Conservation (phyloP, 2,888 invertebrate species). For the Meliscaeva auricollis region DNA sequence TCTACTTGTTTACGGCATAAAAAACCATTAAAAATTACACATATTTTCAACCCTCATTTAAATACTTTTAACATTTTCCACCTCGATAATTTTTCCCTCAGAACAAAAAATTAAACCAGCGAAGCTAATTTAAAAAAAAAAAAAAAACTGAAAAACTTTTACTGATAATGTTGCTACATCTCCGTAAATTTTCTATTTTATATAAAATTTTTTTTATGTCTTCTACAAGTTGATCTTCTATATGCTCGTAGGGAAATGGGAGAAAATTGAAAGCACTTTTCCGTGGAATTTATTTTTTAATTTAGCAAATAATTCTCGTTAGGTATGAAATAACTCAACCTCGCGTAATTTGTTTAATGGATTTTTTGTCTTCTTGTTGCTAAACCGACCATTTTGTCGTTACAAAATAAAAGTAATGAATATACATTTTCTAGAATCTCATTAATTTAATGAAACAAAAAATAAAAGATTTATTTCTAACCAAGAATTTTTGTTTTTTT, state of each 20-base stretch:
- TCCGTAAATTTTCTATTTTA: constrained; percentile 2
- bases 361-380: constrained; percentile 6
- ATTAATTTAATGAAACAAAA: constrained; percentile 21
- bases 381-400: background rate
- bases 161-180: background rate
- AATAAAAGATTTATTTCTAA: background rate
- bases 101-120: background rate
- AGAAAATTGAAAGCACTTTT: constrained; percentile 43
- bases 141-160: no score
- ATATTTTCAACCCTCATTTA: constrained; percentile 47
- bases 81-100: constrained; percentile 8
- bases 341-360: constrained; percentile 44
- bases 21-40: constrained; percentile 38
- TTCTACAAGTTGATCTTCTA: constrained; percentile 5
- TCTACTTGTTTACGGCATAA: background rate
- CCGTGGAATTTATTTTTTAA: constrained; percentile 50
- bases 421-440: background rate
- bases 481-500: background rate
- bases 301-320: constrained; percentile 45
- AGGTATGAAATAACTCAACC: constrained; percentile 15
- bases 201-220: background rate
- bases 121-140: constrained; percentile 28
- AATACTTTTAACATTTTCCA: constrained; percentile 35
- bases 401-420: no score
- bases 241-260: background rate